phyloP scores from a whole-genome alignment of 2,888 invertebrate species.

The Bembecia ichneumoniformis region DNA sequence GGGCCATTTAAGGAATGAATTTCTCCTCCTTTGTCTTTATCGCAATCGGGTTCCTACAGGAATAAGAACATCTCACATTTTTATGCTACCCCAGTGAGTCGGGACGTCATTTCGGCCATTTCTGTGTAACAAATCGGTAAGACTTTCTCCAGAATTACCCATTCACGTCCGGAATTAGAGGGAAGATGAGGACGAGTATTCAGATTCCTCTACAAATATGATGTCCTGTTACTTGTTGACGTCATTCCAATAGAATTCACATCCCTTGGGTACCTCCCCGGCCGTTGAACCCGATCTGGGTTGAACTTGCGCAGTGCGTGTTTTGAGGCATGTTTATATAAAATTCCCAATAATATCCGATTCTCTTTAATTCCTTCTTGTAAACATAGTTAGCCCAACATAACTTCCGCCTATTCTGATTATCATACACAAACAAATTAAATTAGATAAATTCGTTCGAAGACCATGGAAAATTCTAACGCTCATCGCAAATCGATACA shows the following conservation, averaged over 20 bases:
- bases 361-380: too few relatives aligned
- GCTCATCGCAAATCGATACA: too few relatives aligned
- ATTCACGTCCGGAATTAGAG: constrained; percentile 4
- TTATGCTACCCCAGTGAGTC: constrained; percentile 29
- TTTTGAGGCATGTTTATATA: not conserved
- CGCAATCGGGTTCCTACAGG: not conserved
- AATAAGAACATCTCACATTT: constrained; percentile 1
- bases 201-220: constrained; percentile 39
- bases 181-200: not conserved
- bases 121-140: constrained; percentile 31
- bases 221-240: constrained; percentile 71
- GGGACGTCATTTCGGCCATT: constrained; percentile 48
- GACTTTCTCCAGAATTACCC: constrained; percentile 9
- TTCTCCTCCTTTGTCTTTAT: not conserved
- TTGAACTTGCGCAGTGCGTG: constrained; percentile 1
- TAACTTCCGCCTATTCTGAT: too few relatives aligned
- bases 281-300: constrained; percentile 10
- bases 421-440: too few relatives aligned
- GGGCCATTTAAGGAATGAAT: not conserved
- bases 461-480: too few relatives aligned
- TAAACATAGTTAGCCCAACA: too few relatives aligned
- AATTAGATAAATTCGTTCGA: too few relatives aligned
- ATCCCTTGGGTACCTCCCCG: constrained; percentile 64
- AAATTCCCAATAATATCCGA: too few relatives aligned
- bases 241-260: constrained; percentile 69